Base-by-base conservation (phyloP, 2,113 vertebrate species). In the Onychostruthus taczanowskii region DNA sequence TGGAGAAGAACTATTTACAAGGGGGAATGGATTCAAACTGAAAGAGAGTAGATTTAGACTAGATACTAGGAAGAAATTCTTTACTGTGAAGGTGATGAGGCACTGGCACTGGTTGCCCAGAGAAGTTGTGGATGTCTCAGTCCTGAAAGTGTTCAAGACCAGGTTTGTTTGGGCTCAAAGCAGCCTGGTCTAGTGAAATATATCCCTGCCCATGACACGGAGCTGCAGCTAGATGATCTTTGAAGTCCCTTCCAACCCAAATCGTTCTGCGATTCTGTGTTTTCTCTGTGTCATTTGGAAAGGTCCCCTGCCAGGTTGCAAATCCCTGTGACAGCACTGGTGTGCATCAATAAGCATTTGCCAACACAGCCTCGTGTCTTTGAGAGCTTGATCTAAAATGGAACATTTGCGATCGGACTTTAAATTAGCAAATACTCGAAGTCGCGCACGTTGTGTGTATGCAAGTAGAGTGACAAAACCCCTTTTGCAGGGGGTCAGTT, bases 331-430 rank as follows among this genome's bases (percentile, higher is more conserved):
- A 23, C 22, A 41, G 46, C 47, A 23, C 46, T 6, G 50, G 4
- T 13, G 66, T 4, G 6, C 2, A 1, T 68, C 35, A 39, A 12
- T 37, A 23, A 1, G 5, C 3, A 22, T 46, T 33, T 33, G 13
- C 56, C 35, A 22, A 10, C 33, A 6, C 46, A 22, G 28, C 43
- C 24, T 26, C 5, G 3, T 23, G 6, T 11, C 28, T 37, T n/a
- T 16, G 35, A 33, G 19, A 5, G 9, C 21, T 50, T 9, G 11
- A 7, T 27, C 21, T 35, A 30, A 47, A 86, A 27, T 1, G 10
- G 24, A 61, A 8, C 16, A 43, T 28, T 47, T 47, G 28, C 14
- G 5, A n/a, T 27, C 20, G 18, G 9, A 39, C 81, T 63, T 66
- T 6, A 58, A 6, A 22, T 4, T 39, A n/a, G 17, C 47, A 37